These are phyloP conservation scores for Silurus lanzhouensis DNA, from an alignment of 2,797 vertebrate genomes.

Conservation along the genomic window DNA sequence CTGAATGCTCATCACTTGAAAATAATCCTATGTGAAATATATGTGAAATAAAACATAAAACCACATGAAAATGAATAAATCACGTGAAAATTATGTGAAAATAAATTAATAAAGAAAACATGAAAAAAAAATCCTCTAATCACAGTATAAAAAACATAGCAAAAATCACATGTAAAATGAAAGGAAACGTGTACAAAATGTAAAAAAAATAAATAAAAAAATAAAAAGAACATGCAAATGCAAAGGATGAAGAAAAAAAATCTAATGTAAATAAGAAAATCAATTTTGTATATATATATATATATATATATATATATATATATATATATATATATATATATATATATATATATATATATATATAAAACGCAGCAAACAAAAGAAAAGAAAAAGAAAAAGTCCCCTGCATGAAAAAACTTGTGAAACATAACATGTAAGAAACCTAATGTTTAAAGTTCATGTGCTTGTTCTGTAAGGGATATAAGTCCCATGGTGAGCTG, in stretches of 20 bases:
- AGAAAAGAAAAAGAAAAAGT: too few species aligned
- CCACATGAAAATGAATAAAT: neutral
- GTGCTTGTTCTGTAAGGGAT: neutral
- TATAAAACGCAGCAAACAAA: too few species aligned
- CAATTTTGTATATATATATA: too few species aligned
- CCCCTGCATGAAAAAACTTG: neutral
- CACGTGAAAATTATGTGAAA: neutral
- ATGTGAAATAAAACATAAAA: neutral
- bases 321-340: too few species aligned
- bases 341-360: too few species aligned
- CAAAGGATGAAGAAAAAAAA: too few species aligned
- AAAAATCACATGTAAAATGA: neutral
- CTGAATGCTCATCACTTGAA: neutral
- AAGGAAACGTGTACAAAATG: neutral
- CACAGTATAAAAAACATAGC: too few species aligned
- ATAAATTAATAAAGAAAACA: neutral
- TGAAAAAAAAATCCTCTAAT: neutral
- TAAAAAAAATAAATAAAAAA: neutral
- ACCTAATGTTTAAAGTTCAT: neutral
- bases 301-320: too few species aligned
- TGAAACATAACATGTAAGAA: neutral
- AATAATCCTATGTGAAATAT: neutral
- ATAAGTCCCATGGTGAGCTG: constrained; percentile 30
- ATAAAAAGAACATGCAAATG: neutral
- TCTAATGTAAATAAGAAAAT: neutral